These are phyloP conservation scores for Chanos chanos DNA, from an alignment of 2,797 vertebrate genomes.

Conservation along the genomic window DNA sequence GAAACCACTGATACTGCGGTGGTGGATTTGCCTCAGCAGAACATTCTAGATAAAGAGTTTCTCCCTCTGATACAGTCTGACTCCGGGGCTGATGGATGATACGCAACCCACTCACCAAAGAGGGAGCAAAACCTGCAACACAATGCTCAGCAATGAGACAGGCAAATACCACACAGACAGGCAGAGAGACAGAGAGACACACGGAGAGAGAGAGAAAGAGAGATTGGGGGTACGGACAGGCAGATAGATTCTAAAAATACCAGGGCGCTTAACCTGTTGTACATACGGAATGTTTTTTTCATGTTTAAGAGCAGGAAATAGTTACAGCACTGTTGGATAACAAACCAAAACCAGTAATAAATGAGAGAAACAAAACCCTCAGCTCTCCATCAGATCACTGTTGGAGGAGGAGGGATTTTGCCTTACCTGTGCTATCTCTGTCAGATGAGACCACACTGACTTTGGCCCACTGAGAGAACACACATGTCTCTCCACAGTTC, in stretches of 20 bases:
- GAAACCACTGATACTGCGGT: constrained; percentile 81
- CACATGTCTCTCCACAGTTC: constrained; percentile 63
- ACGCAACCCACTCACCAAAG: constrained; percentile 63
- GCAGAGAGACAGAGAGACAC: not conserved
- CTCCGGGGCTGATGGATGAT: constrained; percentile 68
- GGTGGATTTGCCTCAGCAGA: constrained; percentile 72
- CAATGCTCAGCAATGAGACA: not conserved
- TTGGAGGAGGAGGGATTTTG: not conserved
- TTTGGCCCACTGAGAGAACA: constrained; percentile 77
- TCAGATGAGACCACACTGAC: constrained; percentile 55
- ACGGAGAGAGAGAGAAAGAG: no score
- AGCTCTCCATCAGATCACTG: no score
- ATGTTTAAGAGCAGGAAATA: not conserved
- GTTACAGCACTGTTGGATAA: no score
- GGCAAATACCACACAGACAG: not conserved
- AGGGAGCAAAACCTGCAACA: constrained; percentile 60
- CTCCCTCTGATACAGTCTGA: constrained; percentile 67
- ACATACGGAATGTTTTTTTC: no score
- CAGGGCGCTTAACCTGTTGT: no score
- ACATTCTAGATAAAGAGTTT: constrained; percentile 70
- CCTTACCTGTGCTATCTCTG: constrained; percentile 62
- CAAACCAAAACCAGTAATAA: no score
- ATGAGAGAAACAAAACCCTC: not conserved
- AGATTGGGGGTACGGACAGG: no score
- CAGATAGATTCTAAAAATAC: no score